Evolutionary conservation across 1,140 invertebrate species (phyloP), one percentile per base, ranked within the genome.

Genomic region (Liolophura sinensis): DNA sequence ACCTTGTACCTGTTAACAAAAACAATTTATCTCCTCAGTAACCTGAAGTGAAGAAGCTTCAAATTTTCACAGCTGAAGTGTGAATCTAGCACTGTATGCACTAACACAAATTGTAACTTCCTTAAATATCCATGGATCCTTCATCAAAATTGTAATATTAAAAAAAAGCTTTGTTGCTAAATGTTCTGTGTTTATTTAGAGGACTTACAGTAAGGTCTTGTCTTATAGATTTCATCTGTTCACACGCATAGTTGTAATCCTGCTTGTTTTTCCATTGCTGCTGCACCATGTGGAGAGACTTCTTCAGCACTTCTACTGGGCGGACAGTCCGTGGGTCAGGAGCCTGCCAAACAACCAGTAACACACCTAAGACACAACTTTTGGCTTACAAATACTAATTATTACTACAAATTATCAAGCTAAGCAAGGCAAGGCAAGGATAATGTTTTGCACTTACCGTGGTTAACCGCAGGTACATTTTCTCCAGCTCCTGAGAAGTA

Each of bases 171-270:
- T 18, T 24, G n/a, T 24, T 57, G 24, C 14, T 14, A 14, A 68
- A 48, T 68, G 48, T n/a, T 54, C 9, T 40, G 9, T 40, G 31
- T 40, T 5, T 3, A 40, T 40, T 40, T 40, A 40, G 50, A 64
- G 25, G 65, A 87, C 88, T 89, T 87, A 96, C 96, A 61, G 96
- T 99, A 73, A 99, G 87, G 89, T 99, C 97, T 87, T 99, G 97
- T 74, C 97, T 88, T 78, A 99, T 98, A 18, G 96, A 97, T 86
- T 99, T 99, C 46, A 99, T 86, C 86, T 99, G 97, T 89, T 99
- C 96, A 87, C 96, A 98, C 62, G 93, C 92, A 87, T 96, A 98
- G 83, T 90, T 90, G 86, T 99, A 98, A 86, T 99, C 96, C 78
- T 92, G 90, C 78, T 92, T 93, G 61, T 89, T 85, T 60, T 91